Evolutionary conservation across 2,797 vertebrate species (phyloP).

Genomic region (Luscinia luscinia): DNA sequence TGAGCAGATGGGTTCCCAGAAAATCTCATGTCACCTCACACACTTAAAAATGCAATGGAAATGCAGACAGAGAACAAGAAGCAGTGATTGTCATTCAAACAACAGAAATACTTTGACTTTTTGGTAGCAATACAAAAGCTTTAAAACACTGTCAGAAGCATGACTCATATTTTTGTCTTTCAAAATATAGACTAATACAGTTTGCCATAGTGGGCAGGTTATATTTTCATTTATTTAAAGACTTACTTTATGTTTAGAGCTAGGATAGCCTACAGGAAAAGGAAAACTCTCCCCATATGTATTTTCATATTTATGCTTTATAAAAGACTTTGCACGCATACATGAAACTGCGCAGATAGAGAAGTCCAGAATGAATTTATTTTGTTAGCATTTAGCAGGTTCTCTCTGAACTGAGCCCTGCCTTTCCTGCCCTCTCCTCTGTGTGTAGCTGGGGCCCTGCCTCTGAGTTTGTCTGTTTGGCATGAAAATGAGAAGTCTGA

Average conservation of each 20-base stretch:
- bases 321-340: background rate
- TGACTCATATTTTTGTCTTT: background rate
- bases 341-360: background rate
- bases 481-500: slow-evolving; percentile 12
- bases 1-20: background rate
- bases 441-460: background rate
- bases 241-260: background rate
- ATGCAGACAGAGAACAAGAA: background rate
- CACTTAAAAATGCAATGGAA: background rate
- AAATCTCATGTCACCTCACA: background rate
- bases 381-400: background rate
- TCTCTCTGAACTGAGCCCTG: background rate
- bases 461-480: background rate
- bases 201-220: background rate
- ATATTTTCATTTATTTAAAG: background rate
- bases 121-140: background rate
- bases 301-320: background rate
- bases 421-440: background rate
- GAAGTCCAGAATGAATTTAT: background rate
- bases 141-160: background rate
- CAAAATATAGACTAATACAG: background rate
- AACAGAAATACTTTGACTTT: background rate
- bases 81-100: background rate
- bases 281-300: background rate
- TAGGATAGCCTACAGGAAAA: background rate